Base-by-base conservation (phyloP, 1,140 invertebrate genomes). In the Drosophila ogumai region DNA sequence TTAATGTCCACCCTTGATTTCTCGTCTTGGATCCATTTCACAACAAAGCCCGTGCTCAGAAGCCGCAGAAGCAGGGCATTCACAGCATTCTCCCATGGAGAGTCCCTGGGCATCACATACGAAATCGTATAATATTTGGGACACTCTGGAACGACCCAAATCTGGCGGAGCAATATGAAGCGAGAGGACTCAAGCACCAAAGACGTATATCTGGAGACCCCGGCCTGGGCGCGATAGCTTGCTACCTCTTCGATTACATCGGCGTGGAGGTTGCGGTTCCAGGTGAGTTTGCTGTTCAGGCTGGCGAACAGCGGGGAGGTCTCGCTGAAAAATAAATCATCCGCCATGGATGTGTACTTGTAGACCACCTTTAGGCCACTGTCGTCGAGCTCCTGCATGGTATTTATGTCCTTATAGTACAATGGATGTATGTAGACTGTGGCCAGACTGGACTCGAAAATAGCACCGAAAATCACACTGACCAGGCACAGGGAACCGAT, bases 331-430 rank as follows among this genome's bases (percentile, higher is more conserved):
- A 92, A 92, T 41, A 92, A 25, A 73, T 92, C 92, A 46, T 93
- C 92, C 7, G 82, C 85, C 85, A 92, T 92, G 2, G 91, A 91
- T n/a, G 71, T 76, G 68, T 91, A 92, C 31, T 92, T 93, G 50
- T 91, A 92, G 10, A 91, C 68, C 6, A 93, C 84, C 36, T 81
- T 65, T 6, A 91, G 55, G 8, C 92, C 92, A 13, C 91, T 93
- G 7, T 93, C 74, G 28, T 93, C 93, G 43, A 93, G 43, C 19
- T 94, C 88, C 50, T 92, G 69, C 41, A 94, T 60, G 0, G 93
- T 93, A 15, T 90, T 79, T 5, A 94, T 93, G 22, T 94, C 91
- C 13, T 84, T 81, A 43, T 93, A 93, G 72, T 93, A 91, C 17
- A 92, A 40, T 3, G 92, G 88, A 41, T 91, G 90, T 36, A 92